Evolutionary conservation across 2,113 vertebrate species (phyloP).

Genomic region (Cercopithecus mona): DNA sequence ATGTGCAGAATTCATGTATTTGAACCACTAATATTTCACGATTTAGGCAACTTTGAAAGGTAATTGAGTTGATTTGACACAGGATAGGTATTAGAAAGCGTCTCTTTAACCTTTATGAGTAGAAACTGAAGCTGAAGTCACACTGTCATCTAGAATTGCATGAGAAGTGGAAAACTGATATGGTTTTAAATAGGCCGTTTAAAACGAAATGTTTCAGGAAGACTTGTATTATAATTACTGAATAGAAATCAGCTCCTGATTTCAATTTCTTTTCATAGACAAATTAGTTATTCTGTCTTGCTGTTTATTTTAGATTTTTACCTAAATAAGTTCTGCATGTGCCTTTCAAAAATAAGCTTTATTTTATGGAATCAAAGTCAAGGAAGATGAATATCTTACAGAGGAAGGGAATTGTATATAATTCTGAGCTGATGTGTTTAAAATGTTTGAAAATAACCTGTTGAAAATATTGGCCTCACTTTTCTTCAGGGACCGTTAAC

Average conservation of each 20-base stretch:
- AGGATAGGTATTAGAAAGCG: background rate
- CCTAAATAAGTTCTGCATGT: background rate
- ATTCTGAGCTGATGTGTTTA: background rate
- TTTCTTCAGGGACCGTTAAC: background rate
- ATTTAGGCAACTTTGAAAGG: slow-evolving; percentile 12
- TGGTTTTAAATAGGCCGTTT: slow-evolving; percentile 49
- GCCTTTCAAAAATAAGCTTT: slow-evolving; percentile 26
- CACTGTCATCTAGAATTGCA: background rate
- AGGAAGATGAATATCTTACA: background rate
- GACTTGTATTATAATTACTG: background rate
- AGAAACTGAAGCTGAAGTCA: background rate
- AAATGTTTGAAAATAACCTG: slow-evolving; percentile 21
- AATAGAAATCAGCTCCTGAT: slow-evolving; percentile 12
- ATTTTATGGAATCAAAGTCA: slow-evolving; percentile 2
- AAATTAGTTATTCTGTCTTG: background rate
- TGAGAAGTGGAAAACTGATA: background rate
- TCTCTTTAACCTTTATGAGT: slow-evolving; percentile 4
- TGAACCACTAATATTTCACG: background rate
- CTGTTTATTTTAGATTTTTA: slow-evolving; percentile 23
- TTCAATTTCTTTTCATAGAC: background rate
- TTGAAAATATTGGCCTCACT: slow-evolving; percentile 46
- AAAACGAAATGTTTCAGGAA: slow-evolving; percentile 41
- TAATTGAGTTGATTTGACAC: background rate
- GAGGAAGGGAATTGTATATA: background rate
- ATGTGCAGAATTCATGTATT: background rate